Percentiles rank a stretch among this genome's conserved stretches.
These are phyloP conservation scores for Paramormyrops hopkinsi DNA, from an alignment of 2,797 vertebrate genomes.

Conservation along the genomic window DNA sequence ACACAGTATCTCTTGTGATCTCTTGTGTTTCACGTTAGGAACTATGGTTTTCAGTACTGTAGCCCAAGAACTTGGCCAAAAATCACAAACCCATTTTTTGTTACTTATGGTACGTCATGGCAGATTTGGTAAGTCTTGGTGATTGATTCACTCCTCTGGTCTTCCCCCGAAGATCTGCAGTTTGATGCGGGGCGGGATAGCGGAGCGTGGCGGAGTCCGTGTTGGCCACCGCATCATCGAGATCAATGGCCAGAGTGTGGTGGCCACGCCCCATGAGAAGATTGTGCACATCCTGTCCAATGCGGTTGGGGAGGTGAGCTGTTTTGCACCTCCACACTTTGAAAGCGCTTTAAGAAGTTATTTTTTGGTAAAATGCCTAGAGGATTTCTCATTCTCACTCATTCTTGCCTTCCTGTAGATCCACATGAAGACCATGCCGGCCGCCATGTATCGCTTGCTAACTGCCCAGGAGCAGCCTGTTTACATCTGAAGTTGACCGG, in stretches of 20 bases:
- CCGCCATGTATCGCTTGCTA: constrained; percentile 95
- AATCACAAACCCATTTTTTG: not conserved
- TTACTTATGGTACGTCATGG: not conserved
- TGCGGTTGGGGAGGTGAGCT: constrained; percentile 86
- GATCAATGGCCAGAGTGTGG: constrained; percentile 92
- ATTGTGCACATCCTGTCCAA: constrained; percentile 94
- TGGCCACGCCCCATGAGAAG: constrained; percentile 91
- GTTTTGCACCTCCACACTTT: not conserved
- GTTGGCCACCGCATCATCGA: constrained; percentile 96
- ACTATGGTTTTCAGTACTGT: not conserved
- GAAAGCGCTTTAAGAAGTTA: not conserved
- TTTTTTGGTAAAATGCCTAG: not conserved
- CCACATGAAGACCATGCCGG: constrained; percentile 99
- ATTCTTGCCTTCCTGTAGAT: constrained; percentile 63
- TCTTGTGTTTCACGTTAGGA: not conserved
- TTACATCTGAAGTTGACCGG: constrained; percentile 58
- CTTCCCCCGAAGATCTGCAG: constrained; percentile 78
- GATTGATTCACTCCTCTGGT: not conserved
- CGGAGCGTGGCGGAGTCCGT: constrained; percentile 89
- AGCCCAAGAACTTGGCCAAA: not conserved
- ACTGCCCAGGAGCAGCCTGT: constrained; percentile 85
- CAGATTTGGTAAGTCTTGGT: not conserved
- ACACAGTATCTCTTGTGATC: not conserved
- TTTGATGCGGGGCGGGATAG: constrained; percentile 94
- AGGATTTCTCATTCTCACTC: not conserved